These are phyloP conservation scores for Esox masquinongy DNA, from an alignment of 2,797 vertebrate genomes.

Conservation along the genomic window DNA sequence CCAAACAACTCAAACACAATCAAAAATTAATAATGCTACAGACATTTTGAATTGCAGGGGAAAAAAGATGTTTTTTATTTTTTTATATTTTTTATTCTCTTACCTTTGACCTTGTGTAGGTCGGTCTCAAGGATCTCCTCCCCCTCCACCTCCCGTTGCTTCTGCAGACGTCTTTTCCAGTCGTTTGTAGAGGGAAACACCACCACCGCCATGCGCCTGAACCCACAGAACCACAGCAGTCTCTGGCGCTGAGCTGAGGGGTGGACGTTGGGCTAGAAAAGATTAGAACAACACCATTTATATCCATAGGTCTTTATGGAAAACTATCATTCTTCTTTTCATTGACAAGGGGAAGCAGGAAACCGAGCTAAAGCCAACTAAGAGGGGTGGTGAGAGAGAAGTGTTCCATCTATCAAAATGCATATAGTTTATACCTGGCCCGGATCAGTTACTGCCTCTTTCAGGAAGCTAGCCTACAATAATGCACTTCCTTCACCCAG, in stretches of 20 bases:
- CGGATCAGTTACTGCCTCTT: neutral
- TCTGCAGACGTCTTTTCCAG: neutral
- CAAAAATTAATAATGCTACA: neutral
- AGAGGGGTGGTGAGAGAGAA: neutral
- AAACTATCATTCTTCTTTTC: neutral
- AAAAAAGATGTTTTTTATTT: neutral
- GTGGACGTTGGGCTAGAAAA: constrained; percentile 83
- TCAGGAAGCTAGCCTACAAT: neutral
- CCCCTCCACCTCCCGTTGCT: constrained; percentile 3
- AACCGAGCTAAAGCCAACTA: neutral
- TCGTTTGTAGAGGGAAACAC: neutral
- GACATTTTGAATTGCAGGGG: neutral
- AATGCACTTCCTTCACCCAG: neutral
- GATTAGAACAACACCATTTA: neutral
- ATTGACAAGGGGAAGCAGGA: neutral
- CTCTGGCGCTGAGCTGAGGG: constrained; percentile 87
- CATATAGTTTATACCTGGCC: neutral
- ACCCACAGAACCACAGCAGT: constrained; percentile 82
- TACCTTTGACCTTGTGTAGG: neutral
- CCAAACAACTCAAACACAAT: too few relatives aligned
- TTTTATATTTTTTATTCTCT: neutral
- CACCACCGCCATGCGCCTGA: constrained; percentile 69
- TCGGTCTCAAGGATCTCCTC: neutral
- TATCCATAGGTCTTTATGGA: neutral
- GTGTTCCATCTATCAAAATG: neutral